Conservation (phyloP, 2,888 invertebrate species). For the Spicauda simplicius region DNA sequence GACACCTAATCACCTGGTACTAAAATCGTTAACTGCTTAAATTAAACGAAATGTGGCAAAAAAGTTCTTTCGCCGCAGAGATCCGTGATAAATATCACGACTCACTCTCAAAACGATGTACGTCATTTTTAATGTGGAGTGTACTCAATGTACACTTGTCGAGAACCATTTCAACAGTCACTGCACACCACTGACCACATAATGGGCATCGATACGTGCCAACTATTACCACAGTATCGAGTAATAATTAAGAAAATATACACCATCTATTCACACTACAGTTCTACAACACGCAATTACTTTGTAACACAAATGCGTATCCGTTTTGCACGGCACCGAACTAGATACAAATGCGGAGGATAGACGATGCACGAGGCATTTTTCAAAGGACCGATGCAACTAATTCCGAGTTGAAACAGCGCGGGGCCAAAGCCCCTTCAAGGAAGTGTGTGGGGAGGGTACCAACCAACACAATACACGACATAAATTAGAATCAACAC, state of each 20-base stretch:
- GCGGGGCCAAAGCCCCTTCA: conserved; percentile 69
- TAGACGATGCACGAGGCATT: conserved; percentile 60
- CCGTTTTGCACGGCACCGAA: conserved; percentile 30
- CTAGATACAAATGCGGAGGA: conserved; percentile 46
- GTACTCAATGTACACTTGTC: conserved; percentile 50
- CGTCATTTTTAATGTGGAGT: conserved; percentile 58
- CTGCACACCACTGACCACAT: conserved; percentile 26
- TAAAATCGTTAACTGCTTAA: background rate
- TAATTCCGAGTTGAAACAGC: conserved; percentile 71
- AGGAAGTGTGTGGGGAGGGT: conserved; percentile 80
- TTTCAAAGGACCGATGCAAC: conserved; percentile 73
- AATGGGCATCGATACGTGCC: conserved; percentile 24
- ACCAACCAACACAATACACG: conserved; percentile 75
- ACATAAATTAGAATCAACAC: conserved; percentile 84
- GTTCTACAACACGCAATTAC: background rate
- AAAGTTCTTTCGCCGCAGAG: conserved; percentile 38
- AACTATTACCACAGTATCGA: conserved; percentile 3
- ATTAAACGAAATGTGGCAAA: conserved; percentile 3
- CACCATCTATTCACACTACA: background rate
- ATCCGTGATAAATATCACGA: conserved; percentile 48
- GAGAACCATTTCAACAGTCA: conserved; percentile 46
- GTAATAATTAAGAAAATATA: background rate
- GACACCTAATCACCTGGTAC: conserved; percentile 22
- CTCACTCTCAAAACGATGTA: conserved; percentile 65
- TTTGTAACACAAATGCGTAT: conserved; percentile 9